Base-by-base conservation (phyloP, 2,113 vertebrate genomes). In the Scartelaos histophorus region DNA sequence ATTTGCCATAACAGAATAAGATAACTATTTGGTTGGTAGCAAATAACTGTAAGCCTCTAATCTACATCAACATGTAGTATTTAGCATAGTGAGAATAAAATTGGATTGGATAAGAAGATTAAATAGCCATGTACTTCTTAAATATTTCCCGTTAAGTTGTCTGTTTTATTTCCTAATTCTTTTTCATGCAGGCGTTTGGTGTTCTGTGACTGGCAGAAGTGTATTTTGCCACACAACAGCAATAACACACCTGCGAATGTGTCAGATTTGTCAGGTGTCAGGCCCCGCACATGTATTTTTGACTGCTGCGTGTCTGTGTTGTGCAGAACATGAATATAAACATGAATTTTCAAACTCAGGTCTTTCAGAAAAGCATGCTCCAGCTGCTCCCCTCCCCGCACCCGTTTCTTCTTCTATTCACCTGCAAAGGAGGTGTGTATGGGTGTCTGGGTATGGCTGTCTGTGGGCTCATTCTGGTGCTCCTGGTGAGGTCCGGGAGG, bases 401-500 rank as follows among this genome's bases (percentile, higher is more conserved):
- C 38, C 78, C 49, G 75, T 75, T 87, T 82, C 76, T 74, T 58
- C 82, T 79, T 58, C 29, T 19, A 45, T 76, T 80, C 84, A 89
- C 86, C 87, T 87, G 91, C 76, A 89, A 91, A 91, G 89, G 83
- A 89, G 89, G 83, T 75, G 85, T 91, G 90, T 89, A 91, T 89
- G 89, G 85, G 80, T 84, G 85, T 75, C 81, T 79, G 66, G 78
- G 69, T 29, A 29, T 29, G 29, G 29, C 2, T 29, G 21, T 13
- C 79, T 81, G 85, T 83, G 69, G 80, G 77, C 70, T 86, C 68
- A 60, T 45, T 11, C 68, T 35, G 25, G 9, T 61, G 65, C 49
- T 65, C 25, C 35, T 56, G 56, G 73, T 61, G 54, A 75, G 76
- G 79, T 79, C 78, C 79, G 65, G 77, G 77, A 85, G 81, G 57